Evolutionary conservation across 1,140 invertebrate genomes (phyloP).

Genomic region (Brachionus koreanus): DNA sequence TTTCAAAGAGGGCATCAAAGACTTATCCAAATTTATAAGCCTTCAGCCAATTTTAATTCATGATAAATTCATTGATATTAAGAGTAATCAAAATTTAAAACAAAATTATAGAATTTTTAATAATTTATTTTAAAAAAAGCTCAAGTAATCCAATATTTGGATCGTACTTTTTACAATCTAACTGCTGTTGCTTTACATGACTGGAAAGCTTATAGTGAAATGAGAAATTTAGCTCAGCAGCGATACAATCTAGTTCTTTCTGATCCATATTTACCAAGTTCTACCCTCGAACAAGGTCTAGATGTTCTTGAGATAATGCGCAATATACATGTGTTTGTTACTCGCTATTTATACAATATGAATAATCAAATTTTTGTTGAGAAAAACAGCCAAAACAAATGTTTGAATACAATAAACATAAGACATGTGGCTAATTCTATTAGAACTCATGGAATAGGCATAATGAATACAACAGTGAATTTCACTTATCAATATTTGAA

Average conservation of each 20-base stretch:
- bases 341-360: constrained; percentile 88
- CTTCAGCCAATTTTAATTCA: constrained; percentile 52
- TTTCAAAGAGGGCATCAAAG: constrained; percentile 63
- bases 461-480: constrained; percentile 86
- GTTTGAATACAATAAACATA: constrained; percentile 92
- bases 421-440: constrained; percentile 94
- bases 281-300: constrained; percentile 92
- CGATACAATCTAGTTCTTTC: constrained; percentile 77
- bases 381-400: constrained; percentile 81
- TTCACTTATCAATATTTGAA: constrained; percentile 80
- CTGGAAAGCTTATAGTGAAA: constrained; percentile 93
- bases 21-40: constrained; percentile 60
- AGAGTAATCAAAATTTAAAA: constrained; percentile 8
- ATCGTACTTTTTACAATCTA: constrained; percentile 91
- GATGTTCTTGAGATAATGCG: constrained; percentile 96
- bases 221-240: constrained; percentile 82
- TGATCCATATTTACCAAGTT: constrained; percentile 86
- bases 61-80: constrained; percentile 32
- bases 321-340: constrained; percentile 91
- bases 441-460: constrained; percentile 90
- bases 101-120: not conserved
- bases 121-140: constrained; percentile 52
- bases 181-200: constrained; percentile 94
- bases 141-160: constrained; percentile 82
- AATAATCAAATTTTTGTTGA: constrained; percentile 97